Base-by-base conservation (phyloP, 2,113 vertebrate genomes). In the Cheirogaleus medius region DNA sequence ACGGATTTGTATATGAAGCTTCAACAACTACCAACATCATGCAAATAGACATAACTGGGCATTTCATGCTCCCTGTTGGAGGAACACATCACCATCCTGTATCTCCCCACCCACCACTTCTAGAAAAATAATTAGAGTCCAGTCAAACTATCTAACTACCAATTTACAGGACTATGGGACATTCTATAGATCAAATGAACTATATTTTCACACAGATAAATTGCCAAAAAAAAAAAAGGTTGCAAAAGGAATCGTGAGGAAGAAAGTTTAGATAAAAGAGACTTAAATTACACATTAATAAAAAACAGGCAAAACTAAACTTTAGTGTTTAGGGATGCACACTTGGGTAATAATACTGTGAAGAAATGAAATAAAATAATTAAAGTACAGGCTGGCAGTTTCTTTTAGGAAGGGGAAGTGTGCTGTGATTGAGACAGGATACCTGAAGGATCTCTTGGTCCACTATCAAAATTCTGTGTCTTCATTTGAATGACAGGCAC, bases 21-120 rank as follows among this genome's bases (percentile, higher is more conserved):
- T 80, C 20, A 80, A 25, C 63, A 34, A 20, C 18, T 12, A 11
- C 23, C 71, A 44, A 15, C 14, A 82, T 81, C 37, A 58, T 52
- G 71, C 69, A 91, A 25, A 42, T 12, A 58, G 13, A 49, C 8
- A 37, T 42, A 25, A 39, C 37, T 1, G 21, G 44, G 1, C 15
- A 39, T 1, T 12, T 0, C n/a, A 42, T 23, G 17, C 0, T 11
- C 14, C 34, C 23, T 42, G 1, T 1, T 25, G 3, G 6, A 77
- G 18, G 66, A 71, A 15, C 11, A 23, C 68, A 73, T 66, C 44
- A 42, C 13, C 6, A 56, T 21, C 20, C 54, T 56, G 6, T 56
- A 21, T 56, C 54, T 21, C 54, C 54, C 60, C 37, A 42, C 7
- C 8, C 52, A 73, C 49, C 44, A 37, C 13, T 10, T 21, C 63